Percentiles rank a stretch among this genome's conserved stretches.
Conservation (phyloP, 2,888 invertebrate species). For the Cryptocheilus praepositus region DNA sequence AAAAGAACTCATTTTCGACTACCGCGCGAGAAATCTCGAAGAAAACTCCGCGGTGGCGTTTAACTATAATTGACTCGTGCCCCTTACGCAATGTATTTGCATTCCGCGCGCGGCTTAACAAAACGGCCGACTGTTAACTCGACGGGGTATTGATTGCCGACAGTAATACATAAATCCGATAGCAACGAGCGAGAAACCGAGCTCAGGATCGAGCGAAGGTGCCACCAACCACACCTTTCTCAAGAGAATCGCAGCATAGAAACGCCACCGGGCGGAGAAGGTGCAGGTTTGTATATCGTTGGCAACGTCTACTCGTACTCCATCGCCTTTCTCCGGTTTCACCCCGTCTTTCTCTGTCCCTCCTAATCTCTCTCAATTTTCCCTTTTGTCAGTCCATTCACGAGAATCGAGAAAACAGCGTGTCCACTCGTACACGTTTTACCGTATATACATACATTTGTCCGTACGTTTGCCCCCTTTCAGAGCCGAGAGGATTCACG, state of each 20-base stretch:
- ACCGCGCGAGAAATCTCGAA: too few species aligned
- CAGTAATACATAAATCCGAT: slow-evolving; percentile 63
- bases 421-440: background rate
- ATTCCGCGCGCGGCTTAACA: slow-evolving; percentile 57
- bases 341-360: background rate
- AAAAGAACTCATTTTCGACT: too few species aligned
- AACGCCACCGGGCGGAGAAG: background rate
- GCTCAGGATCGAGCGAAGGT: slow-evolving; percentile 26
- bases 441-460: too few species aligned
- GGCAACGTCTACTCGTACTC: background rate
- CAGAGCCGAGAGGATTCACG: background rate
- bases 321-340: slow-evolving; percentile 14
- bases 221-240: slow-evolving; percentile 52
- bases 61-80: slow-evolving; percentile 49
- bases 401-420: slow-evolving; percentile 15
- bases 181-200: slow-evolving; percentile 41
- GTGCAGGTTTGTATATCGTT: slow-evolving; percentile 16
- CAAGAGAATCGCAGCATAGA: slow-evolving; percentile 24
- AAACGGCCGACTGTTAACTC: slow-evolving; percentile 62
- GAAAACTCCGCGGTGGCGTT: slow-evolving; percentile 17
- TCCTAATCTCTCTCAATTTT: slow-evolving; percentile 1
- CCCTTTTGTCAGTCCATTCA: slow-evolving; percentile 9
- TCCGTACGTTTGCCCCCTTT: too few species aligned
- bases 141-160: slow-evolving; percentile 61
- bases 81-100: slow-evolving; percentile 58